Base-by-base conservation (phyloP, 2,888 invertebrate genomes). In the Tridacna crocea region DNA sequence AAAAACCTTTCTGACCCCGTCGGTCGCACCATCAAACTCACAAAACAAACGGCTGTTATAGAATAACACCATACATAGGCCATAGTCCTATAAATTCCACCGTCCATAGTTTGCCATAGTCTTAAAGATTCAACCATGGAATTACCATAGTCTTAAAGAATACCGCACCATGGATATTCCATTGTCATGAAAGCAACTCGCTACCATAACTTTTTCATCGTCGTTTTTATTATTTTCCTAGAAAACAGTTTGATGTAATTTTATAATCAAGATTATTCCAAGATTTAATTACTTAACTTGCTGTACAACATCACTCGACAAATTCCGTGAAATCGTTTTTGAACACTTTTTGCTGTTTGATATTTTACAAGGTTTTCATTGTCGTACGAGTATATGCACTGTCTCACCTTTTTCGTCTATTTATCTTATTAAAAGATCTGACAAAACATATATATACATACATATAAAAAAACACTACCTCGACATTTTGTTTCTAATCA, bases 1-100 rank as follows among this genome's bases (percentile, higher is more conserved):
- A 88, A 92, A 81, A 91, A 92, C 68, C 88, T 85, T 75, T 92
- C 92, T 24, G 87, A 89, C 36, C 68, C 65, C 22, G 58, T 73
- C 24, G 73, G 73, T 24, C 72, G 63, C 19, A 60, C 72, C 65
- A 78, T 51, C 27, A 65, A 2, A 27, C 27, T 58, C 51, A 73
- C 78, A 46, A 66, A 46, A 65, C 73, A 66, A 22, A 65, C 47
- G 72, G 51, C 65, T 47, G 73, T 73, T 27, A 74, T 51, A n/a
- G 73, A 66, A 36, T 55, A 47, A 65, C 55, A 65, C 78, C 78
- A 78, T 78, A 73, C 73, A 78, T 58, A 47, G 48, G 78, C 78
- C 78, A 78, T 78, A 78, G 65, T 78, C 73, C 55, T 70, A 66
- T 17, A 66, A n/a, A 36, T 66, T 66, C 66, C 66, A 66, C 63